phyloP scores from a whole-genome alignment of 1,140 invertebrate genomes.

The fruit fly (Drosophila melanogaster) region DNA sequence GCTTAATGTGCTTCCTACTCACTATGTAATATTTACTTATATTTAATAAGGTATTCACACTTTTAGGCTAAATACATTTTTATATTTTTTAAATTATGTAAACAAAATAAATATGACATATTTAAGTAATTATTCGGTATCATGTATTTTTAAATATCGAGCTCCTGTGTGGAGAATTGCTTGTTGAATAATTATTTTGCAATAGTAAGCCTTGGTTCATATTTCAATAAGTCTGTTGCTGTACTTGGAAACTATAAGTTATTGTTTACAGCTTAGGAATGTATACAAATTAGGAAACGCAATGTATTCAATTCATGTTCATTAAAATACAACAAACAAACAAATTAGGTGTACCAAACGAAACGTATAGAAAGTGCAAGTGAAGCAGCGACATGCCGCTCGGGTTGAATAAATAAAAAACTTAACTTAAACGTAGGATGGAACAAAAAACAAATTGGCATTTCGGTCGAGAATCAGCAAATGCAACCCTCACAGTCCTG shows the following conservation, averaged over 20 bases:
- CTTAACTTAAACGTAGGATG: slow-evolving; percentile 59
- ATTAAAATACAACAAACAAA: slow-evolving; percentile 54
- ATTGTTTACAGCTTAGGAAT: slow-evolving; percentile 48
- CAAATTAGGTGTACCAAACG: slow-evolving; percentile 53
- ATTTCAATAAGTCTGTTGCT: slow-evolving; percentile 33
- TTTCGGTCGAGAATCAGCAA: slow-evolving; percentile 28
- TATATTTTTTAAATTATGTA: slow-evolving; percentile 34
- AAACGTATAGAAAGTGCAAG: slow-evolving; percentile 59
- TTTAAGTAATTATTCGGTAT: slow-evolving; percentile 22
- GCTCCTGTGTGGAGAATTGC: slow-evolving; percentile 27
- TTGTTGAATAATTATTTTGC: slow-evolving; percentile 68
- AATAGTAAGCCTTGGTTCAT: slow-evolving; percentile 64
- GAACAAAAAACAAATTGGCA: slow-evolving; percentile 25
- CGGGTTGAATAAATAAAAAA: slow-evolving; percentile 28
- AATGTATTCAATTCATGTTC: slow-evolving; percentile 15
- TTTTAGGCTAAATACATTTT: slow-evolving; percentile 51
- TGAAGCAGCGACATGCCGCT: slow-evolving; percentile 68
- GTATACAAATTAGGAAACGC: slow-evolving; percentile 34
- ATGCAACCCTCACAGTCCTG: slow-evolving; percentile 18
- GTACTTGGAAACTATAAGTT: slow-evolving; percentile 32
- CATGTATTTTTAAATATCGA: slow-evolving; percentile 17
- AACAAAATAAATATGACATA: slow-evolving; percentile 45
- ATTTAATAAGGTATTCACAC: slow-evolving; percentile 39
- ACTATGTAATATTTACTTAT: slow-evolving; percentile 35
- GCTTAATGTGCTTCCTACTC: slow-evolving; percentile 36